Base-by-base conservation (phyloP, 2,888 invertebrate species). In the Diarsia mendica region DNA sequence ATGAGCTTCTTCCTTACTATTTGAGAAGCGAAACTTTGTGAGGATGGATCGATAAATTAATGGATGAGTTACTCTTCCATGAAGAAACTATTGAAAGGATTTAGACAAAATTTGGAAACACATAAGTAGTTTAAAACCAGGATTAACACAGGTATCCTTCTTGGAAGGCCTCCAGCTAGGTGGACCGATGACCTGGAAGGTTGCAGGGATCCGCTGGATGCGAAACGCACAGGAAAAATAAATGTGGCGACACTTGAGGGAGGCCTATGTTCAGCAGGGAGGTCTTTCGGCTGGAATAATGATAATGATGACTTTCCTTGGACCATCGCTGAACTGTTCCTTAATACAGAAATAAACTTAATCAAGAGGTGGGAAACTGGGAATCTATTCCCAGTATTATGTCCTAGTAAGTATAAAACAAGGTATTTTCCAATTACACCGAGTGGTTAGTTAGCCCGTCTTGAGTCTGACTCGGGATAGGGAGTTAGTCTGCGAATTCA, bases 401-500 rank as follows among this genome's bases (percentile, higher is more conserved):
- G 39, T 46, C n/a, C 20, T 65, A 18, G 60, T 60, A 3, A 58
- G 18, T 6, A 61, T 23, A 79, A 28, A 53, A 77, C 51, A 60
- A 72, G 15, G 48, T 64, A 49, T 64, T 72, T 64, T 44, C 13
- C 48, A 65, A 60, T 60, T 58, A 39, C 28, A 60, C n/a, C 20
- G 39, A 72, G 72, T 60, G 28, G n/a, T 55, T 63, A 55, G 48
- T 55, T 63, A 55, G 48, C 46, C 46, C 72, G 60, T 64, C 46
- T 39, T 0, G 39, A 0, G 58, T 64, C 55, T 48, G 51, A n/a
- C 72, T 51, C 39, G 72, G 53, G 23, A 79, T 46, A 65, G 72
- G 51, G 51, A 48, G 46, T 72, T 78, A 77, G 79, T 77, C 77
- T 77, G 79, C 72, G 72, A 77, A 79, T 77, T 77, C 72, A 79